Evolutionary conservation across 2,797 vertebrate genomes (phyloP), one percentile per base, ranked within the genome.

Genomic region (Artibeus jamaicensis): DNA sequence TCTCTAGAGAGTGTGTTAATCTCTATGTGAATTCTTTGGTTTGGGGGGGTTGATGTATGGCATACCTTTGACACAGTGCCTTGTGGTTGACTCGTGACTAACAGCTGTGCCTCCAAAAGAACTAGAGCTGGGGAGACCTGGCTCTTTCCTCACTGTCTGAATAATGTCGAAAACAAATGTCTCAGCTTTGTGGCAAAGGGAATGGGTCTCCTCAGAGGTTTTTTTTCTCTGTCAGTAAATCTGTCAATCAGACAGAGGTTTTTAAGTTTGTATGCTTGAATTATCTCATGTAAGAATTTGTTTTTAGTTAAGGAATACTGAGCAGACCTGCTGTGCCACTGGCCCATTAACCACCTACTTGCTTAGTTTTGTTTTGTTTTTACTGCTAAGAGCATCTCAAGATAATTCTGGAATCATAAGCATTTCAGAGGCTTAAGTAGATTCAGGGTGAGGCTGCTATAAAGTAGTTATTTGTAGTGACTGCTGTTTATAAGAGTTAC

Each of bases 1-100:
- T 95, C 53, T 91, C 22, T 78, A 55, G 50, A 90, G 44, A 92
- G 37, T 57, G 3, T 77, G 79, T 76, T 96, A 77, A 79, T 93
- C 57, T 96, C 55, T 91, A 3, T 59, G 48, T 76, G 26, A 81
- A 78, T 96, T 92, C 86, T 96, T 92, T 93, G 76, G 70, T 89
- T 67, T 42, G 29, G 53, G 59, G 59, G n/a, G 73, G 55, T 18
- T 55, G 68, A 18, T 79, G 18, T 83, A 85, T 48, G 15, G 59
- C 93, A 48, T 91, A 79, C 73, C 53, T 94, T 84, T 92, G 76
- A 92, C 67, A 81, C 18, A 46, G 42, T 88, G 70, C 70, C 44
- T 87, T 89, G 50, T 57, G 32, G 22, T 65, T 59, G 71, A 89
- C 85, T 81, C 7, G 9, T 55, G 26, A 74, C 39, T 81, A 68